phyloP scores from a whole-genome alignment of 2,113 vertebrate genomes.

The Tragulus kanchil region DNA sequence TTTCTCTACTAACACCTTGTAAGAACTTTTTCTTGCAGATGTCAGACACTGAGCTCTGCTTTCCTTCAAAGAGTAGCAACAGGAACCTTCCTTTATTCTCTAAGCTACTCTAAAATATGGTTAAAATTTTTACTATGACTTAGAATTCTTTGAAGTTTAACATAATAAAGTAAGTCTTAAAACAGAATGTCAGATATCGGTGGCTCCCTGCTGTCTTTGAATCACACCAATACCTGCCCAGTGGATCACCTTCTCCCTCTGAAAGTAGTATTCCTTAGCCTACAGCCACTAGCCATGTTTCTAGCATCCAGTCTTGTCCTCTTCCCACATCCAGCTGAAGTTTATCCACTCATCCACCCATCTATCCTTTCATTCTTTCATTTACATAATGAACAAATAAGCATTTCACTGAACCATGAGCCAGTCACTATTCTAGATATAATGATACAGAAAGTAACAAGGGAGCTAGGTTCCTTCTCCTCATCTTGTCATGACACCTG shows the following conservation, averaged over 20 bases:
- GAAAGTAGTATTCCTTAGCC: not conserved
- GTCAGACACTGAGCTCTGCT: not conserved
- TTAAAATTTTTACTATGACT: not conserved
- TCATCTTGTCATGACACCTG: not conserved
- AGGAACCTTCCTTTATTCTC: not conserved
- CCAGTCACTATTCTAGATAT: not conserved
- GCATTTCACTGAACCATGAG: not conserved
- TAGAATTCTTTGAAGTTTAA: not conserved
- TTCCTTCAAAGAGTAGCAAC: not conserved
- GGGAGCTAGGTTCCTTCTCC: not conserved
- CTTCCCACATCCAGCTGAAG: not conserved
- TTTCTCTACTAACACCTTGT: not conserved
- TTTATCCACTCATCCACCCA: not conserved
- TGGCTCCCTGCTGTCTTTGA: not conserved
- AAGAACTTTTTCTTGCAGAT: not conserved
- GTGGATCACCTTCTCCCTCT: not conserved
- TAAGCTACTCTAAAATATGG: not conserved
- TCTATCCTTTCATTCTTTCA: not conserved
- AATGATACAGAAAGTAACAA: not conserved
- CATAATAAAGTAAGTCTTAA: constrained; percentile 16
- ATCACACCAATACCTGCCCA: not conserved
- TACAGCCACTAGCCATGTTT: not conserved
- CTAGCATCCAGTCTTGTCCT: not conserved
- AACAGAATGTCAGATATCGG: not conserved
- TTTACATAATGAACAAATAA: not conserved